phyloP scores from a whole-genome alignment of 2,888 invertebrate species.

The Loripinus fragilis region DNA sequence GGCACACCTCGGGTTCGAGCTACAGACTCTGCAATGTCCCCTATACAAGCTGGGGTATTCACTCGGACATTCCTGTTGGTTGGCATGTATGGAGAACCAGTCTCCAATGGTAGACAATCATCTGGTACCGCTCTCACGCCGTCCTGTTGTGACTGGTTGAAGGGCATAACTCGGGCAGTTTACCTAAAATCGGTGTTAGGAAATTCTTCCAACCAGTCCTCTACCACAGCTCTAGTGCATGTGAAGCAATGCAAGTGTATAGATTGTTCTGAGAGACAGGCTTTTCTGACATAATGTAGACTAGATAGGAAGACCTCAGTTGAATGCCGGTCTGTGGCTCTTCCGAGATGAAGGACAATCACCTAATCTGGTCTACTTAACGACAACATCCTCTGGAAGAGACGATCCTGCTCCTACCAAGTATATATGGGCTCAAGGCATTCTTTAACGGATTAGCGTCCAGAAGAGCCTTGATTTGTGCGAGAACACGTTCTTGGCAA shows the following conservation, averaged over 20 bases:
- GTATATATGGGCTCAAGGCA: not conserved
- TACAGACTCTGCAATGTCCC: not conserved
- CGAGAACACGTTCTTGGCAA: too few relatives aligned
- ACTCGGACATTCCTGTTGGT: not conserved
- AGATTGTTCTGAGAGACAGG: not conserved
- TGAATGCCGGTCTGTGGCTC: too few relatives aligned
- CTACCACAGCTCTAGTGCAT: not conserved
- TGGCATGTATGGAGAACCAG: not conserved
- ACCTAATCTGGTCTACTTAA: not conserved
- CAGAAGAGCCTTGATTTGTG: too few relatives aligned
- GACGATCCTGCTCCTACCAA: slow-evolving; percentile 4
- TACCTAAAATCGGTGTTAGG: not conserved
- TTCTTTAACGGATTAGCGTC: not conserved
- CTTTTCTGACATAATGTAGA: not conserved
- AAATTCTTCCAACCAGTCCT: not conserved
- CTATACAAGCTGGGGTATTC: not conserved
- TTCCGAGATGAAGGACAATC: slow-evolving; percentile 14
- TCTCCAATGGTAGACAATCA: not conserved
- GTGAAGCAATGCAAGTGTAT: not conserved
- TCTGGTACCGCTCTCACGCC: too few relatives aligned
- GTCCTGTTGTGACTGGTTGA: not conserved
- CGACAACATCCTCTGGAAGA: not conserved
- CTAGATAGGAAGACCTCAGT: not conserved
- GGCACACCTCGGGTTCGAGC: not conserved
- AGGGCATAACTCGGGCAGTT: not conserved